Conservation (phyloP, 2,113 vertebrate species). For the Hippocampus mohnikei region DNA sequence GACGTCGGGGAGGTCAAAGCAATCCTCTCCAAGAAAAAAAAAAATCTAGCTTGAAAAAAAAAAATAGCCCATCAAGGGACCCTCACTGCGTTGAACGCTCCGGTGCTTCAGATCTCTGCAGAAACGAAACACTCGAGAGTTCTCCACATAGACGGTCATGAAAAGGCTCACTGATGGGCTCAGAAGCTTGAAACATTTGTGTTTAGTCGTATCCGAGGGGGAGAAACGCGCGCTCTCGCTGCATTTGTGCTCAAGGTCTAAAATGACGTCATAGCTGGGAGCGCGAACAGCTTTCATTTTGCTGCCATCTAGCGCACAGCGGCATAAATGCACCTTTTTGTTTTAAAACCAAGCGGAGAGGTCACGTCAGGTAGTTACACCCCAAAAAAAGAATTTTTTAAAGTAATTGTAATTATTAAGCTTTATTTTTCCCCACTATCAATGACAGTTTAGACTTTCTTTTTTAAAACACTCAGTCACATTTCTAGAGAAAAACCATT, state of each 20-base stretch:
- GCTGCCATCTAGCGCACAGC: conserved; percentile 41
- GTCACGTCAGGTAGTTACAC: no score
- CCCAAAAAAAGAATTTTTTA: neutral
- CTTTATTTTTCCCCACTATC: neutral
- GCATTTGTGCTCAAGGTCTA: neutral
- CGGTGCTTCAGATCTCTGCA: neutral
- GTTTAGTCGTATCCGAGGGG: no score
- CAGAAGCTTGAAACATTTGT: neutral
- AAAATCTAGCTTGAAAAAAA: neutral
- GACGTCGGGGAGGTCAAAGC: neutral
- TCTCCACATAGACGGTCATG: no score
- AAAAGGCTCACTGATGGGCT: no score
- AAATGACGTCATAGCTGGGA: neutral
- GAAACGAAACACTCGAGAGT: neutral
- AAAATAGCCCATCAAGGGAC: neutral
- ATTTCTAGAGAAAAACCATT: neutral
- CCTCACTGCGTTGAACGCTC: neutral
- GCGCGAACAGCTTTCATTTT: neutral
- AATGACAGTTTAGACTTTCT: neutral
- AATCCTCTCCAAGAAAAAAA: neutral
- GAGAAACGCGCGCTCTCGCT: neutral
- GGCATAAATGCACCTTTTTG: neutral
- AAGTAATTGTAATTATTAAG: neutral
- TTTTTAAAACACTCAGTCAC: neutral
- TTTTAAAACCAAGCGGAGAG: neutral